Conservation (phyloP, 2,888 invertebrate species). For the Calephelis perditalis region DNA sequence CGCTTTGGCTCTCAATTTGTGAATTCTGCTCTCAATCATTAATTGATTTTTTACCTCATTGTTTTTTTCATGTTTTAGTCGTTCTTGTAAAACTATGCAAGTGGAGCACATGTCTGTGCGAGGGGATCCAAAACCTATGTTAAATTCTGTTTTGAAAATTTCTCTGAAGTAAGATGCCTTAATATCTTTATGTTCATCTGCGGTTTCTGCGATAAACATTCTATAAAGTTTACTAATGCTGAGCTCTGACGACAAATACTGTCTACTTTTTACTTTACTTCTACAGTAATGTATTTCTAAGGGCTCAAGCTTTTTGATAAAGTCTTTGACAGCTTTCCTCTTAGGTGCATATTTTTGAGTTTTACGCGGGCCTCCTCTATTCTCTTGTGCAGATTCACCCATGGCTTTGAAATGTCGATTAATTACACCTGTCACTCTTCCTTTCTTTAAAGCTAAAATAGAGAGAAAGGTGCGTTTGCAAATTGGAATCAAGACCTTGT, state of each 20-base stretch:
- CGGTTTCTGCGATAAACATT: constrained; percentile 25
- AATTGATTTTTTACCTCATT: constrained; percentile 14
- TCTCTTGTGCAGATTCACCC: too few relatives aligned
- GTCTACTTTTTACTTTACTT: constrained; percentile 23
- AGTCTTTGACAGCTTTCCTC: too few relatives aligned
- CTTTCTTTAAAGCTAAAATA: too few relatives aligned
- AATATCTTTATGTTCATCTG: constrained; percentile 17
- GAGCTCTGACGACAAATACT: constrained; percentile 24
- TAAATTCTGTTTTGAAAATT: constrained; percentile 19
- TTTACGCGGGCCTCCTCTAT: too few relatives aligned
- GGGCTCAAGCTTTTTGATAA: too few relatives aligned
- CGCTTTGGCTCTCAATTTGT: too few relatives aligned
- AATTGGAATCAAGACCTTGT: too few relatives aligned
- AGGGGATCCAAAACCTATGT: constrained; percentile 22
- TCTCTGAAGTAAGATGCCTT: constrained; percentile 27
- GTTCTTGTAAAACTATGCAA: constrained; percentile 24
- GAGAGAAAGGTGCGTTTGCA: too few relatives aligned
- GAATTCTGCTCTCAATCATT: constrained; percentile 10
- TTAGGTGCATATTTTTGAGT: too few relatives aligned
- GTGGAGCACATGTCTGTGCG: constrained; percentile 21
- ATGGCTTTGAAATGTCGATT: too few relatives aligned
- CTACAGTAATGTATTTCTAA: constrained; percentile 25
- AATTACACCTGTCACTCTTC: too few relatives aligned
- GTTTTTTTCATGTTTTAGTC: constrained; percentile 20
- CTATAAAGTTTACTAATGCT: constrained; percentile 25